Base-by-base conservation (phyloP, 2,113 vertebrate species). In the Formicarius rufipectus region DNA sequence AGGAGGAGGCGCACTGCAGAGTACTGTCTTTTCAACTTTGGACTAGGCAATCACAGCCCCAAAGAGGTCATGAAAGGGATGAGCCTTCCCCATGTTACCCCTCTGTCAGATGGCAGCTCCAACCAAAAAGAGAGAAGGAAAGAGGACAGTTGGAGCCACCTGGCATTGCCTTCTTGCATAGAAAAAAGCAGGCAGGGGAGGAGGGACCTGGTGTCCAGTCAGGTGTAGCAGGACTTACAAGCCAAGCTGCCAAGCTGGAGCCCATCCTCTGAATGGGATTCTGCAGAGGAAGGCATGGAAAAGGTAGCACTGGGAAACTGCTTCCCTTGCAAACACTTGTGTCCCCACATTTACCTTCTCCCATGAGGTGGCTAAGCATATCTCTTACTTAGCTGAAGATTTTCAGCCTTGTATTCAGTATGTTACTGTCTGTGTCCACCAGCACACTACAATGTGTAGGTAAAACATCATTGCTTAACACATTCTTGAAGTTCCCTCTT, bases 181-280 rank as follows among this genome's bases (percentile, higher is more conserved):
- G 67, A 62, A 56, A 75, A 76, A 28, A 44, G 24, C 45, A 37
- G 12, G 68, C 55, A 84, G 60, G 40, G 66, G 52, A 92, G 83
- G 78, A 83, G 45, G 66, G 85, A 76, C 63, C 86, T 73, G 91
- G 89, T 90, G 74, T 17, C 39, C 63, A 80, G 89, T 80, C 94
- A 83, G 78, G 71, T 63, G 76, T 63, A 67, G 67, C 82, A 79
- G 66, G 49, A 19, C 64, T 44, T 18, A 4, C 7, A 21, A 42
- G 31, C 62, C 67, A 40, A 77, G 39, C 80, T 89, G 93, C 77
- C 7, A 10, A 74, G 76, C 81, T 67, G 73, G 59, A 87, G 39
- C 14, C 3, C 7, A 3, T 64, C 88, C 66, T 82, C 62, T 23
- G 2, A 53, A 35, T 25, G 37, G 52, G 55, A 60, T 92, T 64